Conservation (phyloP, 2,113 vertebrate genomes). For the Gasterosteus aculeatus region DNA sequence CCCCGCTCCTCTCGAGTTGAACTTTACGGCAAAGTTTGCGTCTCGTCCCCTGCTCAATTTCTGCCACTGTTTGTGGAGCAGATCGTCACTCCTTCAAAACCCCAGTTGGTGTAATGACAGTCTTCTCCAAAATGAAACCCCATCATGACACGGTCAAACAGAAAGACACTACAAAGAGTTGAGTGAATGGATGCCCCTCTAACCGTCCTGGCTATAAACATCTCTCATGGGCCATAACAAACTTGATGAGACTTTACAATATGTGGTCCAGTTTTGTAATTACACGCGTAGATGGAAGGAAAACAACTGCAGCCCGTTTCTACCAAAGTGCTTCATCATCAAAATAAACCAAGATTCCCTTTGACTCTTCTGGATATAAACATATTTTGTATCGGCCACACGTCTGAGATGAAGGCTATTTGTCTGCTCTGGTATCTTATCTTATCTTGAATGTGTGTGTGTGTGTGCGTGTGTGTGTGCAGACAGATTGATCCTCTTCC, state of each 20-base stretch:
- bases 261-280: constrained; percentile 61
- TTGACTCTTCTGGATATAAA: constrained; percentile 44
- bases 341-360: constrained; percentile 56
- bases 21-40: constrained; percentile 33
- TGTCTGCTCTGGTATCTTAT: constrained; percentile 30
- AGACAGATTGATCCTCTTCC: constrained; percentile 43
- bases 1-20: constrained; percentile 35
- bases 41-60: constrained; percentile 48
- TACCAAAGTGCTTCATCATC: constrained; percentile 53
- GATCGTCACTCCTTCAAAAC: constrained; percentile 44
- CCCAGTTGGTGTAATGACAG: constrained; percentile 56
- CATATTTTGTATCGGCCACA: constrained; percentile 29
- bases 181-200: constrained; percentile 29
- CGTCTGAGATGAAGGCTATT: constrained; percentile 32
- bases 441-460: constrained; percentile 49
- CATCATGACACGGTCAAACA: constrained; percentile 44
- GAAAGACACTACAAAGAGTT: constrained; percentile 46
- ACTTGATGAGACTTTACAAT: constrained; percentile 67
- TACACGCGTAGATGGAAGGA: constrained; percentile 39
- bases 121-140: constrained; percentile 46
- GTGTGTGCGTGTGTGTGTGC: constrained; percentile 28
- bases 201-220: constrained; percentile 53
- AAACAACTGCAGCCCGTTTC: constrained; percentile 43
- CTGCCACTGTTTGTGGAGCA: constrained; percentile 47
- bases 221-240: constrained; percentile 54